Conservation (phyloP, 2,113 vertebrate genomes). For the Gallinago media region DNA sequence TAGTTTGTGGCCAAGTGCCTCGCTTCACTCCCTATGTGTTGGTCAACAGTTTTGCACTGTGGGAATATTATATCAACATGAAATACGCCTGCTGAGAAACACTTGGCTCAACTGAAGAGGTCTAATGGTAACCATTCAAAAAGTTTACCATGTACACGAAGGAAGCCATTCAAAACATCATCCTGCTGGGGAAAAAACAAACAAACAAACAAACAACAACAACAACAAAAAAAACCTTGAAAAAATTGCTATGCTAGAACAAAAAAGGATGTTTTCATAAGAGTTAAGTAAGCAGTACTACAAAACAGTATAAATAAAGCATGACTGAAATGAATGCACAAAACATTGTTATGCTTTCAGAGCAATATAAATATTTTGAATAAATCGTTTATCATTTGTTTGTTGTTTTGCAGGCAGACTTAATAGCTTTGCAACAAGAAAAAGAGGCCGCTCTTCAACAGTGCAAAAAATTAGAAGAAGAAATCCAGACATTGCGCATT, state of each 20-base stretch:
- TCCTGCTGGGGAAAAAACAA: background rate
- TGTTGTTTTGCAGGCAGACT: slow-evolving; percentile 73
- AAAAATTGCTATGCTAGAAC: background rate
- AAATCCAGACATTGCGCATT: slow-evolving; percentile 78
- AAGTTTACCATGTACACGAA: background rate
- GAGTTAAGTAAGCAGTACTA: background rate
- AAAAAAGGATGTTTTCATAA: background rate
- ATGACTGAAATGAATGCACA: background rate
- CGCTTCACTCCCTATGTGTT: background rate
- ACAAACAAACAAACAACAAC: too few species aligned
- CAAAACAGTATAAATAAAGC: background rate
- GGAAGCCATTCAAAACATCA: background rate
- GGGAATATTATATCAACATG: background rate
- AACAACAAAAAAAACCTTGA: background rate
- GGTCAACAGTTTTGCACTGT: background rate
- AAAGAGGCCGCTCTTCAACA: slow-evolving; percentile 78
- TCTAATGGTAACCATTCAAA: background rate
- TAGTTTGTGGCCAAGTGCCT: background rate
- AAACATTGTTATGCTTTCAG: background rate
- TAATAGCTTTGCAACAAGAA: slow-evolving; percentile 77
- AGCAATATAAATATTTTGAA: background rate
- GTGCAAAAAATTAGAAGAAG: slow-evolving; percentile 81
- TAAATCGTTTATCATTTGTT: background rate
- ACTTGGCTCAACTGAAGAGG: background rate
- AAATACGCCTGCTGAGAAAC: background rate